Base-by-base conservation (phyloP, 2,113 vertebrate species). In the Rhegmatorhina hoffmannsi region DNA sequence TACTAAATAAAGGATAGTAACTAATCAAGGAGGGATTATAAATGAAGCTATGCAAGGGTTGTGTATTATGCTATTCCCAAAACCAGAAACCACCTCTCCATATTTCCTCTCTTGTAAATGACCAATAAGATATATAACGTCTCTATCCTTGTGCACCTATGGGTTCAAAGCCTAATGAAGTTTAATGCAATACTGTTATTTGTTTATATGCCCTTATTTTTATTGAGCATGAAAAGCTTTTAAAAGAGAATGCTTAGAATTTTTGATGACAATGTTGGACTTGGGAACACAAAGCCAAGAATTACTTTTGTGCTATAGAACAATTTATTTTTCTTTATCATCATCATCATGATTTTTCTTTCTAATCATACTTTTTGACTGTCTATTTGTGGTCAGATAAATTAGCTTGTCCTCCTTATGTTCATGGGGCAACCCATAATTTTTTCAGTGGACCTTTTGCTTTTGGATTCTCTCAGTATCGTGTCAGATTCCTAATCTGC, bases 1-100 rank as follows among this genome's bases (percentile, higher is more conserved):
- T 79, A 69, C 93, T 94, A 93, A 92, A 92, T 69, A 83, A 80
- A 70, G 31, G 36, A 36, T 66, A 60, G 28, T 49, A 89, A 70
- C 76, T 70, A 86, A 67, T 79, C 47, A 90, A 53, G 63, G 44
- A 88, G 31, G 17, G n/a, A 26, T 90, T 94, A 75, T 73, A 92
- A 95, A 88, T 74, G 43, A 66, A 87, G 31, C 16, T 49, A 1
- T 62, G 31, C 3, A 12, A 43, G 16, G 12, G 28, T 23, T 67
- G 43, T 53, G 34, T 59, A 21, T 63, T 69, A 26, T 17, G 24
- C 14, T 33, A 6, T 74, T 87, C 34, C 29, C 62, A 3, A 74
- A 95, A 66, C 4, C 34, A 86, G 46, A 72, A 86, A 82, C 36
- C 13, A 40, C 31, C 4, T 70, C 18, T 69, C 29, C 13, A 2